Percentiles rank a stretch among this genome's conserved stretches.
These are phyloP conservation scores for Habropoda laboriosa DNA, from an alignment of 1,140 invertebrate species.

Conservation along the genomic window DNA sequence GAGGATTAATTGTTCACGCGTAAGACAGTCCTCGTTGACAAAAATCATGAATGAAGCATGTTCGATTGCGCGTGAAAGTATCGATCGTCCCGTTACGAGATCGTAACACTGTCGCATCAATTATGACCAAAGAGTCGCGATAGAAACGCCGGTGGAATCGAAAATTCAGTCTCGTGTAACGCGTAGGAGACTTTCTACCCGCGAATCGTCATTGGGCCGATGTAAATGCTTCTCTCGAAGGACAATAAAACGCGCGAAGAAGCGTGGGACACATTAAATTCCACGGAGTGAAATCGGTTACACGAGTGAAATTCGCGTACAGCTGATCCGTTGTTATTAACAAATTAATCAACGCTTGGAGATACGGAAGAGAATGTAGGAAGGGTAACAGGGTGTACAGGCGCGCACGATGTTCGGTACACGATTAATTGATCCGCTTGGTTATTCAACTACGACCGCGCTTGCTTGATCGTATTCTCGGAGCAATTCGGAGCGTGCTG, in stretches of 20 bases:
- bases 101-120: neutral
- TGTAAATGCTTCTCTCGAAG: slow-evolving; percentile 33
- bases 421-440: slow-evolving; percentile 6
- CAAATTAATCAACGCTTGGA: neutral
- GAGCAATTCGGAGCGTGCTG: neutral
- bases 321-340: neutral
- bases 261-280: slow-evolving; percentile 22
- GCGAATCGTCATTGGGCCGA: neutral
- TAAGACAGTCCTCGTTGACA: no score
- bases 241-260: slow-evolving; percentile 14
- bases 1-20: no score
- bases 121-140: neutral
- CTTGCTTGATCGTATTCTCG: slow-evolving; percentile 1
- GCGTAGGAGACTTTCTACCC: slow-evolving; percentile 34
- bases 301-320: neutral
- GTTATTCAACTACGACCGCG: neutral
- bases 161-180: neutral
- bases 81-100: neutral
- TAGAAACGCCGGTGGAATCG: neutral
- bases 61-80: neutral
- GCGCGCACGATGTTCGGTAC: neutral
- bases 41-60: slow-evolving; percentile 1
- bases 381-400: neutral
- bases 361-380: neutral
- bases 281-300: neutral